Percentiles rank a stretch among this genome's conserved stretches.
phyloP scores from a whole-genome alignment of 2,113 vertebrate species.

The Seriola rivoliana region DNA sequence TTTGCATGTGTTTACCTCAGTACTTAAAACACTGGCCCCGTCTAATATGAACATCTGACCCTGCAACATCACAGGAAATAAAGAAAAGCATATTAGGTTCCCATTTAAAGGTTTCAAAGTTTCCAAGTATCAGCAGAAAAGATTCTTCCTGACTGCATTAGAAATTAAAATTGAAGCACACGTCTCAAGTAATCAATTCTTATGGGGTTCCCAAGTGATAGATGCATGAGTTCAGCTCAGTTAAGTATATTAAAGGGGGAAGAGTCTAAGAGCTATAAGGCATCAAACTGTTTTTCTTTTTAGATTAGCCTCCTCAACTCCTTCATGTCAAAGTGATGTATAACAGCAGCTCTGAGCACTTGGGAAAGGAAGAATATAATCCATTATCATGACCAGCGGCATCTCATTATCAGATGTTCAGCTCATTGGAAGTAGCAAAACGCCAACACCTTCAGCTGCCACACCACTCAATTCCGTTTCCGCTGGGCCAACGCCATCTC shows the following conservation, averaged over 20 bases:
- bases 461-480: conserved; percentile 52
- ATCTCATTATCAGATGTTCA: conserved; percentile 72
- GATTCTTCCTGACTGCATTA: conserved; percentile 1
- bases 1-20: no score
- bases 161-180: conserved; percentile 36
- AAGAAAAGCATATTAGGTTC: no score
- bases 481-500: background rate
- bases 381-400: conserved; percentile 63
- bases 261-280: conserved; percentile 2
- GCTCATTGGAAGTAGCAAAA: conserved; percentile 56
- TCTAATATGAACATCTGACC: no score
- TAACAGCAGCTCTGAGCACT: conserved; percentile 37
- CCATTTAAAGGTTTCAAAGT: no score
- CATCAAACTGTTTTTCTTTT: conserved; percentile 50
- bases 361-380: conserved; percentile 44
- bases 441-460: conserved; percentile 56
- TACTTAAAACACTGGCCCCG: no score
- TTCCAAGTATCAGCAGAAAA: background rate
- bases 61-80: no score
- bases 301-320: conserved; percentile 48
- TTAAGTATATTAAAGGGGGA: conserved; percentile 28
- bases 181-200: conserved; percentile 41
- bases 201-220: conserved; percentile 20
- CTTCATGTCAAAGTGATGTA: conserved; percentile 56
- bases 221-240: conserved; percentile 23